Percentiles rank a stretch among this genome's conserved stretches.
Evolutionary conservation across 2,888 invertebrate genomes (phyloP).

Genomic region (Patella ulyssiponensis): DNA sequence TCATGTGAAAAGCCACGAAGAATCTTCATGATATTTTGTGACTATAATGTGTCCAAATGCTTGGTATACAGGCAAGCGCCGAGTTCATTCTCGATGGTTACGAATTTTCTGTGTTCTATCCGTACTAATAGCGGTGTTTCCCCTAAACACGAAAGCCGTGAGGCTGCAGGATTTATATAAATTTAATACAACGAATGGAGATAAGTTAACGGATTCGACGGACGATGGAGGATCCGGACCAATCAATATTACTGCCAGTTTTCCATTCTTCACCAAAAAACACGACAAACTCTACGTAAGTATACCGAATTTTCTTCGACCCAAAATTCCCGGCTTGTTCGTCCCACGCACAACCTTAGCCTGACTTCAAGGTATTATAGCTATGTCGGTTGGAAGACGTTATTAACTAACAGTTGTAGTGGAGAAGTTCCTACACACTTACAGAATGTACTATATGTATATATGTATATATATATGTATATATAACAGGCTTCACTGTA

Average conservation of each 20-base stretch:
- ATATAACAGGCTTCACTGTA: too few species aligned
- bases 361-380: background rate
- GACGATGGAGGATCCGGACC: constrained; percentile 49
- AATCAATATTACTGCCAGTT: constrained; percentile 37
- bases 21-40: constrained; percentile 28
- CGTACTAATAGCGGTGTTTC: constrained; percentile 23
- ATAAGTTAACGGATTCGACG: constrained; percentile 31
- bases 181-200: constrained; percentile 31
- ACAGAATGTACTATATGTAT: too few species aligned
- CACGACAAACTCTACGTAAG: constrained; percentile 48
- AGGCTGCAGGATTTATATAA: constrained; percentile 40
- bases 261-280: constrained; percentile 43
- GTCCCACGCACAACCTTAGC: background rate
- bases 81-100: constrained; percentile 26
- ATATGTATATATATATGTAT: too few species aligned
- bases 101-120: constrained; percentile 31
- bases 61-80: constrained; percentile 18
- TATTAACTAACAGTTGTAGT: too few species aligned
- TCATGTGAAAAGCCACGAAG: constrained; percentile 12
- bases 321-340: background rate
- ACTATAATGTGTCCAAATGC: constrained; percentile 46
- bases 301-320: constrained; percentile 21
- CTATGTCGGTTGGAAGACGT: too few species aligned
- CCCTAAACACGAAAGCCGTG: constrained; percentile 22
- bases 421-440: too few species aligned